Evolutionary conservation across 2,113 vertebrate species (phyloP), one percentile per base, ranked within the genome.

Genomic region (Fregetta grallaria): DNA sequence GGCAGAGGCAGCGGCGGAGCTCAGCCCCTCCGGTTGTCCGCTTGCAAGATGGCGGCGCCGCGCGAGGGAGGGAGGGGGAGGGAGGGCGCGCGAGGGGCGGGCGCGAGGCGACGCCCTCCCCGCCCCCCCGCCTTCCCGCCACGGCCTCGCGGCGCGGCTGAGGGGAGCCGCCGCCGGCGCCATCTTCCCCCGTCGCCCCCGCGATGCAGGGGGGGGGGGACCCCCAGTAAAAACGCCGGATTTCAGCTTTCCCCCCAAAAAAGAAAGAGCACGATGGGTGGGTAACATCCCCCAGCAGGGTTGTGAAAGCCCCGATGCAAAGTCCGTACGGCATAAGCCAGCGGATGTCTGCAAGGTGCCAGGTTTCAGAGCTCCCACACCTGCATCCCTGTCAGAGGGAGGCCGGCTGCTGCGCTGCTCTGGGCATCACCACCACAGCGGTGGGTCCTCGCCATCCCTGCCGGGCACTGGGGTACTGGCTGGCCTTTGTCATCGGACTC

Each of bases 11-110:
- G 94, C 92, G 34, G 91, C 91, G 30, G 72, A 91, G 82, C 95
- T 75, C 92, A 84, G 84, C 95, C 96, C 95, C 95, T 95, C 56
- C 88, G 73, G 47, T 62, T 38, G 53, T 88, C 92, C 87, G 88
- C 65, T 85, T 36, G 92, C 96, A 98, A 98, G 96, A 98, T 98
- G 98, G 98, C 98, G 98, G 87, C 97, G 67, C 58, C 58, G 82
- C 14, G 84, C 17, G 85, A 53, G 59, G 56, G 88, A 55, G 82
- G 62, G 78, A 15, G 77, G 40, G 56, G 36, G 17, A 16, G 18
- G n/a, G 62, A 12, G 58, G 58, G 42, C 3, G 73, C 56, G 83
- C 62, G 68, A 27, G 84, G 90, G 80, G 95, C 77, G 88, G 82
- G 81, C 30, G 49, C 17, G 29, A 36, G 89, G 89, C 87, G 29